Percentiles rank a stretch among this genome's conserved stretches.
phyloP scores from a whole-genome alignment of 2,888 invertebrate genomes.

The Noctua comes region DNA sequence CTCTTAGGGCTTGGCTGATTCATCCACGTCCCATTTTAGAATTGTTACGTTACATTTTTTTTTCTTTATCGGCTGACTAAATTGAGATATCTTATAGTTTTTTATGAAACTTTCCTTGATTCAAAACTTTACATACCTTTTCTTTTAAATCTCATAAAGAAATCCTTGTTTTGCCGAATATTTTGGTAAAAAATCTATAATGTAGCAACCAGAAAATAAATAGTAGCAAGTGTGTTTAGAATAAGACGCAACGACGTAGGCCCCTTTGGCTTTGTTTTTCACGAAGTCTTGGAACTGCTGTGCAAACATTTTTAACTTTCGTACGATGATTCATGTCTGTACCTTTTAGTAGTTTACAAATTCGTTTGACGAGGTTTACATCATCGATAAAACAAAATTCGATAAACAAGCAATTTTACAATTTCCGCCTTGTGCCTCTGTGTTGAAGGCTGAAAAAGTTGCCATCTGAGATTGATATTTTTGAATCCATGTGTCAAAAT shows the following conservation, averaged over 20 bases:
- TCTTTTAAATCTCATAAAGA: neutral
- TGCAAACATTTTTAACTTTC: constrained; percentile 62
- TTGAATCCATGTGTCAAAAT: constrained; percentile 2
- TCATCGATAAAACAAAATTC: constrained; percentile 64
- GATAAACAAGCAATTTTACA: constrained; percentile 55
- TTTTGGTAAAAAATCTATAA: constrained; percentile 13
- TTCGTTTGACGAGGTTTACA: constrained; percentile 63
- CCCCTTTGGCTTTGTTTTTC: constrained; percentile 48
- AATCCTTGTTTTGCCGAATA: neutral
- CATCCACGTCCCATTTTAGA: constrained; percentile 18
- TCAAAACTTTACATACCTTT: neutral
- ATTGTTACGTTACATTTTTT: neutral
- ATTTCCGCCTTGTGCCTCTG: constrained; percentile 28
- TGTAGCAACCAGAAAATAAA: constrained; percentile 19
- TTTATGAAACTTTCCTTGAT: constrained; percentile 5
- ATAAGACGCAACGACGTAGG: constrained; percentile 16
- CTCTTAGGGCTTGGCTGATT: constrained; percentile 41
- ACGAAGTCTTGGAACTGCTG: constrained; percentile 54
- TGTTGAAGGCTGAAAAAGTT: constrained; percentile 6
- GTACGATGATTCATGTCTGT: constrained; percentile 66
- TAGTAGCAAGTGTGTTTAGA: constrained; percentile 12
- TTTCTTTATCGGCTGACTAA: constrained; percentile 23
- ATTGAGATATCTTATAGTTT: constrained; percentile 10
- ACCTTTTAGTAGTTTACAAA: constrained; percentile 60
- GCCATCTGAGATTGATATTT: constrained; percentile 14